These are phyloP conservation scores for Coremacera marginata DNA, from an alignment of 2,888 invertebrate species.

Conservation along the genomic window DNA sequence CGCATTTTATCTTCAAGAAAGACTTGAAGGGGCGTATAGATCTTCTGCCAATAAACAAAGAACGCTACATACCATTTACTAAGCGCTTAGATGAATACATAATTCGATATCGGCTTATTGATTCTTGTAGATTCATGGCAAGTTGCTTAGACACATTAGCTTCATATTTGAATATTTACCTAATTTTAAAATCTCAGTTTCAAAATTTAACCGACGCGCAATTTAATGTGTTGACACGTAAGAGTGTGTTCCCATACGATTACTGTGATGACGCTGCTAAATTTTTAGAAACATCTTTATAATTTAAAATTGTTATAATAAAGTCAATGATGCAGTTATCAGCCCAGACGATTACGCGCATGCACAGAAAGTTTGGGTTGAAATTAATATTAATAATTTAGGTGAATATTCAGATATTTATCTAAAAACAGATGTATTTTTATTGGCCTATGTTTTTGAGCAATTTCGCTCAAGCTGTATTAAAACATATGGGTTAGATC, in stretches of 20 bases:
- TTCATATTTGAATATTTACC: too few species aligned
- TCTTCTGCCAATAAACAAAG: neutral
- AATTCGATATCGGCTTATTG: neutral
- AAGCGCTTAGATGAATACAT: neutral
- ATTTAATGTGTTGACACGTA: neutral
- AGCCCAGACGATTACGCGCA: neutral
- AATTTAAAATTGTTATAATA: neutral
- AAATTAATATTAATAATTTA: too few species aligned
- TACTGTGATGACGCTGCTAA: neutral
- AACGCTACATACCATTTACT: neutral
- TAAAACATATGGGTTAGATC: too few species aligned
- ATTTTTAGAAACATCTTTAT: neutral
- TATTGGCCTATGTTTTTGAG: too few species aligned
- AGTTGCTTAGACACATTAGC: neutral
- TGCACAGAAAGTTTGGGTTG: too few species aligned
- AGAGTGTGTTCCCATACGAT: constrained; percentile 1
- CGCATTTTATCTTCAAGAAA: neutral
- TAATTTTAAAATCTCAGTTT: constrained; percentile 1
- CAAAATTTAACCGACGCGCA: neutral
- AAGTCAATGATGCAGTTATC: neutral
- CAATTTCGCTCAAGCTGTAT: too few species aligned
- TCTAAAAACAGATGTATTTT: too few species aligned
- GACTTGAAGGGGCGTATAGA: neutral
- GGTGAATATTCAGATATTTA: too few species aligned
- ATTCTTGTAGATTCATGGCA: too few species aligned